A percentile compares a stretch with the other conserved stretches of the same genome.
Conservation (phyloP, 2,888 invertebrate species). For the Tanytarsus gracilentus region DNA sequence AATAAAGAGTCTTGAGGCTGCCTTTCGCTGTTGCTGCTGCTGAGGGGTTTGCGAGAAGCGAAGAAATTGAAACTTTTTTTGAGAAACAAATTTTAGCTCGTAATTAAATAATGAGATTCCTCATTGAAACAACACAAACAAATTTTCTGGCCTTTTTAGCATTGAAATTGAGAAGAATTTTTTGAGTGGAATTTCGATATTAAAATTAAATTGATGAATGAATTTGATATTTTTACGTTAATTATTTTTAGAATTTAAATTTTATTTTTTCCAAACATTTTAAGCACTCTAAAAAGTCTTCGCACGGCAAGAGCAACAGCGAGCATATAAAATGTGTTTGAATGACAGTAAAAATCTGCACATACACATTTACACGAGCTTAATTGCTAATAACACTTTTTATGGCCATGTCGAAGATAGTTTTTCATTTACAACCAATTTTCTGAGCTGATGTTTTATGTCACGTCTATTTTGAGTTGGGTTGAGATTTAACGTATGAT, state of each 20-base stretch:
- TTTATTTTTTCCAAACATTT: too few relatives aligned
- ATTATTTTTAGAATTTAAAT: too few relatives aligned
- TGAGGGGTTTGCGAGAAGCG: neutral
- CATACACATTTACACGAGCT: too few relatives aligned
- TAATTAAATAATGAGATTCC: conserved; percentile 16
- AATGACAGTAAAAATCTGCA: neutral
- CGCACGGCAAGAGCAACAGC: too few relatives aligned
- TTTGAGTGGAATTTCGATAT: neutral
- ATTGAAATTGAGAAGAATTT: neutral
- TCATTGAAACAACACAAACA: neutral
- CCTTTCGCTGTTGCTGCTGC: neutral
- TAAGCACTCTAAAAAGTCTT: too few relatives aligned
- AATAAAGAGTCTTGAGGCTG: neutral
- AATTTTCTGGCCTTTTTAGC: neutral
- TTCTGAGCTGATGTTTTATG: too few relatives aligned
- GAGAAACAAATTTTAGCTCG: neutral
- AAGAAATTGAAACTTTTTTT: neutral
- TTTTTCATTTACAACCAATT: conserved; percentile 11
- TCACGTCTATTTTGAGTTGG: too few relatives aligned
- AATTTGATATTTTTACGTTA: too few relatives aligned
- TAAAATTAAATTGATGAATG: too few relatives aligned
- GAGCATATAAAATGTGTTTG: too few relatives aligned
- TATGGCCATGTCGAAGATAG: conserved; percentile 16
- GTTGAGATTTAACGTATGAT: too few relatives aligned
- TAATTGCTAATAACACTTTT: conserved; percentile 26